These are phyloP conservation scores for Saccopteryx bilineata DNA, from an alignment of 2,113 vertebrate genomes.

Conservation along the genomic window DNA sequence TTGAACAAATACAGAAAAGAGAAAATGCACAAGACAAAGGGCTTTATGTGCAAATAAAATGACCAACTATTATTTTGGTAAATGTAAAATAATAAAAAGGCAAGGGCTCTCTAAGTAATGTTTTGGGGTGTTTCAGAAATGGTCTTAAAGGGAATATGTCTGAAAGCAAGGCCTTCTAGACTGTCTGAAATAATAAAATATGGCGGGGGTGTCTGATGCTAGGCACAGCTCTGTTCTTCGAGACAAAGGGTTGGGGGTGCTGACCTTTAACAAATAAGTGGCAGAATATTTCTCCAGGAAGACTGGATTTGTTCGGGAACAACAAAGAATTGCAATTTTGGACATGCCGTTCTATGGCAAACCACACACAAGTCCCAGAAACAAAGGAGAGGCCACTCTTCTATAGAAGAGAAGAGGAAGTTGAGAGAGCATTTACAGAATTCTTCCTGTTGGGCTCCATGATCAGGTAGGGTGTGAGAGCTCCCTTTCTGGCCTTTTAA, in stretches of 20 bases:
- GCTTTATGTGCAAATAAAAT: background rate
- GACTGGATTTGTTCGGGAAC: background rate
- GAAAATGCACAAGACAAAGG: background rate
- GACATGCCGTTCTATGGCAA: background rate
- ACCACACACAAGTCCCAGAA: background rate
- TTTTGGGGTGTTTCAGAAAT: background rate
- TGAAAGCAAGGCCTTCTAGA: background rate
- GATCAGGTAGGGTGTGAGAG: no score
- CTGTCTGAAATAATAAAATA: background rate
- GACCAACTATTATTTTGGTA: background rate
- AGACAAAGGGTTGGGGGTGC: background rate
- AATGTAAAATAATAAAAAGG: background rate
- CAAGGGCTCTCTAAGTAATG: background rate
- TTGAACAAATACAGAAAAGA: background rate
- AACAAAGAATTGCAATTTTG: background rate
- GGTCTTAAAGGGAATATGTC: background rate
- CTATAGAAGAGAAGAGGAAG: background rate
- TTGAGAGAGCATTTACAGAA: background rate
- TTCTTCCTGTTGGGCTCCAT: background rate
- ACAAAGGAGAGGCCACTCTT: background rate
- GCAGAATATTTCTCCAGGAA: background rate
- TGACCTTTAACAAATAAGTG: background rate
- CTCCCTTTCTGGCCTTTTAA: background rate
- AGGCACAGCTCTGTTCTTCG: background rate
- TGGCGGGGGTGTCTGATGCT: accelerated